These are phyloP conservation scores for Nasonia giraulti DNA, from an alignment of 1,140 invertebrate genomes.

Conservation along the genomic window DNA sequence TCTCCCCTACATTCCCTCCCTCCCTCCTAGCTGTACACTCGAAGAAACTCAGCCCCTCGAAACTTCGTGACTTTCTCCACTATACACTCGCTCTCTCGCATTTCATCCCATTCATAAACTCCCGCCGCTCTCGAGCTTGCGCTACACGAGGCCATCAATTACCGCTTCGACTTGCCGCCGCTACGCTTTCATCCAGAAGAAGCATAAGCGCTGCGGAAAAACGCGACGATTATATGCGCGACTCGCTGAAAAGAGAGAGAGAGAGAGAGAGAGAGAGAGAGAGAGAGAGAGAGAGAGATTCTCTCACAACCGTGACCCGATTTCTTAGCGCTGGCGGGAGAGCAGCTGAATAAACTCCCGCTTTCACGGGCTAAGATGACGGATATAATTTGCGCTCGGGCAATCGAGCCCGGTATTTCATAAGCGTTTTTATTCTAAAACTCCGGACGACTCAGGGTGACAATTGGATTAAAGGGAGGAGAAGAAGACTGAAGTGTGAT, in stretches of 20 bases:
- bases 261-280: background rate
- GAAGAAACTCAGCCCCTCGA: background rate
- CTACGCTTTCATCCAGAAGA: background rate
- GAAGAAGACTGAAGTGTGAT: too few species aligned
- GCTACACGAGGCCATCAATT: background rate
- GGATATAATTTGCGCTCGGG: background rate
- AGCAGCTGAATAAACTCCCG: background rate
- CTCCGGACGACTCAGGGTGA: too few species aligned
- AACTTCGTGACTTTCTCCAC: background rate
- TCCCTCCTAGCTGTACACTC: background rate
- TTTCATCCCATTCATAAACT: background rate
- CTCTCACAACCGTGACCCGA: conserved; percentile 13
- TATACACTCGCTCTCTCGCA: background rate
- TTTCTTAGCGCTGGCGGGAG: background rate
- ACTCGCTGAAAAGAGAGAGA: background rate
- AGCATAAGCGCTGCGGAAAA: background rate
- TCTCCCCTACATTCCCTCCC: background rate
- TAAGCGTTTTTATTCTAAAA: background rate
- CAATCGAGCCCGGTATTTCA: background rate
- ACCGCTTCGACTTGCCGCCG: background rate
- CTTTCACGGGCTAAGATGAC: background rate
- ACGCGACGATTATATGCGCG: background rate
- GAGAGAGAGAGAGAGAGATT: background rate
- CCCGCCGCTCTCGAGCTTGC: background rate
- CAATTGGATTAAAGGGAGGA: too few species aligned